phyloP scores from a whole-genome alignment of 2,888 invertebrate species.

The Salticus scenicus region DNA sequence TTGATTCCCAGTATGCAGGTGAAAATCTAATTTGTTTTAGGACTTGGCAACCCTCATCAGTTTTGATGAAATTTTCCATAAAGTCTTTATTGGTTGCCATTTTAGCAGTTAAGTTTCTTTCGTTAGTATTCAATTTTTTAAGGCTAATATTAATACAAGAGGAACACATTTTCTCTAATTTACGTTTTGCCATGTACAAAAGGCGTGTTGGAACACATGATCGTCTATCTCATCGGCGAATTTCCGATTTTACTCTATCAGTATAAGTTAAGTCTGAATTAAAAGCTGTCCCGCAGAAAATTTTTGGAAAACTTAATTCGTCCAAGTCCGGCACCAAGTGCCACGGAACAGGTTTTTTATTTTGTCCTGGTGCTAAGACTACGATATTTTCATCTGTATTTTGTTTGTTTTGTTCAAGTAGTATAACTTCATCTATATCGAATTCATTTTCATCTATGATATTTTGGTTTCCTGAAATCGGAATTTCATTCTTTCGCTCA shows the following conservation, averaged over 20 bases:
- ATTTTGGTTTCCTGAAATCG: not conserved
- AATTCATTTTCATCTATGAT: not conserved
- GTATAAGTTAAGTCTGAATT: not conserved
- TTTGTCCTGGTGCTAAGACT: not conserved
- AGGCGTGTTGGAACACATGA: not conserved
- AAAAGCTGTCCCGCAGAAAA: not conserved
- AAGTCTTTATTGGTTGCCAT: not conserved
- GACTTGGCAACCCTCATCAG: not conserved
- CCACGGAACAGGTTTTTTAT: not conserved
- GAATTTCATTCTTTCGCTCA: not conserved
- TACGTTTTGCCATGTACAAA: not conserved
- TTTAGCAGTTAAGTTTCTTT: not conserved
- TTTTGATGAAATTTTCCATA: not conserved
- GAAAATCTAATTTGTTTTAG: not conserved
- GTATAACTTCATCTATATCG: not conserved
- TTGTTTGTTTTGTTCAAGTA: not conserved
- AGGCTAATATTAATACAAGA: not conserved
- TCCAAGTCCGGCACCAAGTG: not conserved
- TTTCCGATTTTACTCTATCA: not conserved
- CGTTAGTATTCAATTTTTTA: not conserved
- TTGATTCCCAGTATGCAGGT: too few relatives aligned
- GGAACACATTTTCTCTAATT: not conserved
- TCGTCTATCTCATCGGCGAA: not conserved
- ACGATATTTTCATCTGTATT: too few relatives aligned
- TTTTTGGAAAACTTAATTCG: not conserved